These are phyloP conservation scores for Seira ritae DNA, from an alignment of 2,888 invertebrate species.

Conservation along the genomic window DNA sequence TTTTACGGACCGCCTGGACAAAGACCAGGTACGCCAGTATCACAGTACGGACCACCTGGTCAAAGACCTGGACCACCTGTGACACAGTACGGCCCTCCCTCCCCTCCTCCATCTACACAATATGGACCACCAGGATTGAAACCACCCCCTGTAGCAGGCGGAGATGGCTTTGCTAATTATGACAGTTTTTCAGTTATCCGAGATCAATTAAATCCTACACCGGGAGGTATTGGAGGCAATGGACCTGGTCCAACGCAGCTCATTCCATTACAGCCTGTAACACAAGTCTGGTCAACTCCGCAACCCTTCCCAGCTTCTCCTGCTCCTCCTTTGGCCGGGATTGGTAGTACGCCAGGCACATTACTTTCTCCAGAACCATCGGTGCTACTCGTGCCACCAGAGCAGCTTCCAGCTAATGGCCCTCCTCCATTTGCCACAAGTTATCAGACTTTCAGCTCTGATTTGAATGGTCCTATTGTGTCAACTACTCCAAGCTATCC, in stretches of 20 bases:
- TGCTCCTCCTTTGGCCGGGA: not conserved
- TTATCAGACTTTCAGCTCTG: constrained; percentile 3
- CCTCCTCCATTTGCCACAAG: constrained; percentile 21
- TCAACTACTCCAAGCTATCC: constrained; percentile 28
- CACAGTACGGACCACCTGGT: constrained; percentile 28
- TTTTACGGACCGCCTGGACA: constrained; percentile 24
- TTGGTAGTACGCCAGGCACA: not conserved
- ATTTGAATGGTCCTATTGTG: not conserved
- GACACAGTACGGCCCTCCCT: constrained; percentile 33
- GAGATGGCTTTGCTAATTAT: constrained; percentile 37
- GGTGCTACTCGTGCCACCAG: not conserved
- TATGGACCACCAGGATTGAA: constrained; percentile 21
- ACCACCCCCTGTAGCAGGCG: constrained; percentile 12
- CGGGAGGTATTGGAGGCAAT: not conserved
- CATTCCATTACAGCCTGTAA: constrained; percentile 19
- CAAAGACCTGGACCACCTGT: not conserved
- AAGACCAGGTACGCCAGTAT: constrained; percentile 19
- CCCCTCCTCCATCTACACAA: not conserved
- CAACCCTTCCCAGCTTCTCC: not conserved
- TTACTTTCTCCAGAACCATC: constrained; percentile 12
- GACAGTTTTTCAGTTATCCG: constrained; percentile 44
- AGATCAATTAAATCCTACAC: constrained; percentile 39
- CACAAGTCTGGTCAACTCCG: constrained; percentile 22
- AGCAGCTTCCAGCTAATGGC: not conserved
- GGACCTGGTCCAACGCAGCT: constrained; percentile 24